Conservation (phyloP, 2,113 vertebrate species). For the Colistium nudipinnis region DNA sequence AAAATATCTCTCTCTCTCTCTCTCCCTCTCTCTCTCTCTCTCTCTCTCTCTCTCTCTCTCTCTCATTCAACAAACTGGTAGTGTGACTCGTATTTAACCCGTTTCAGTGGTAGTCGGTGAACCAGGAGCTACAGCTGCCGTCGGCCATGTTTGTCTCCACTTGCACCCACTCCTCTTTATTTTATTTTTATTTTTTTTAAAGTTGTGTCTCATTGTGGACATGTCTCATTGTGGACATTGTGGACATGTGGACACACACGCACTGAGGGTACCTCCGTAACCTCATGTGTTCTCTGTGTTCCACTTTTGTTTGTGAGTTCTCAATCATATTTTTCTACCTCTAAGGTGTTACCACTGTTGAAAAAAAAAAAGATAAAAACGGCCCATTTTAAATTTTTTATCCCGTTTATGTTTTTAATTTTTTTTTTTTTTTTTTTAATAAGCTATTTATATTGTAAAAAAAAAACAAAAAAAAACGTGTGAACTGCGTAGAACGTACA, state of each 20-base stretch:
- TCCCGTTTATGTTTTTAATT: slow-evolving; percentile 11
- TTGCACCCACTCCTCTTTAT: neutral
- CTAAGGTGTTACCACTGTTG: slow-evolving; percentile 72
- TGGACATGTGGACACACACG: neutral
- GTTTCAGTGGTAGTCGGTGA: neutral
- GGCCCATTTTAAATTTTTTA: slow-evolving; percentile 24
- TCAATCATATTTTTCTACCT: slow-evolving; percentile 69
- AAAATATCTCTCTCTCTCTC: neutral
- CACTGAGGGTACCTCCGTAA: neutral
- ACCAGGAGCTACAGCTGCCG: slow-evolving; percentile 64
- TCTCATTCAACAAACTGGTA: slow-evolving; percentile 6
- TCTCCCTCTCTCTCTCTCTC: neutral
- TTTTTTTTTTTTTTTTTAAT: slow-evolving; percentile 32
- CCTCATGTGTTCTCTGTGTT: neutral
- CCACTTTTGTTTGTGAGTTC: slow-evolving; percentile 28
- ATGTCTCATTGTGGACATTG: neutral
- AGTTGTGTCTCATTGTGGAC: neutral
- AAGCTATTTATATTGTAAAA: slow-evolving; percentile 66
- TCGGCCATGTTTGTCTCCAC: slow-evolving; percentile 36
- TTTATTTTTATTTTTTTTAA: slow-evolving; percentile 1
- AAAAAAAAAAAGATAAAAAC: no score
- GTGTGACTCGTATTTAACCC: slow-evolving; percentile 8
- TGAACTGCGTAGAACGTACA: slow-evolving; percentile 30
- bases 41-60: neutral
- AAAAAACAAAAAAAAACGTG: slow-evolving; percentile 13